Evolutionary conservation across 2,797 vertebrate genomes (phyloP).

Genomic region (Phalanger gymnotis): DNA sequence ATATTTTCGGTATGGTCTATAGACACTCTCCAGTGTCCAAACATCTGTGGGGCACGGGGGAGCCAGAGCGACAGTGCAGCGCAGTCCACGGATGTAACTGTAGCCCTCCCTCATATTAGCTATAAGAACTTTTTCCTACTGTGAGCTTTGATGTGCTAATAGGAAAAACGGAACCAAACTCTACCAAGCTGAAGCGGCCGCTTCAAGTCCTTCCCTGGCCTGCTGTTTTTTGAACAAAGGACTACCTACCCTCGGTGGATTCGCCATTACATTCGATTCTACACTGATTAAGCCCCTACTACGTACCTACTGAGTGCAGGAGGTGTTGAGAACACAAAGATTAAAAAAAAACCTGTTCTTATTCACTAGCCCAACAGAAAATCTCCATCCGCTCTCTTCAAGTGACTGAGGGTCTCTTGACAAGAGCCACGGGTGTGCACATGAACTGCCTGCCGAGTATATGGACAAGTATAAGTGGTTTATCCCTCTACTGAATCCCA

Average conservation of each 20-base stretch:
- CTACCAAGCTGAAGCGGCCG: not conserved
- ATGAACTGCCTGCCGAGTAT: not conserved
- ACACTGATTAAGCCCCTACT: conserved; percentile 1
- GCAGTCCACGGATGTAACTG: fast-evolving
- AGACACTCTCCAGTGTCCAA: not conserved
- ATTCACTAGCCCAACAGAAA: not conserved
- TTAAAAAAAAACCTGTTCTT: not conserved
- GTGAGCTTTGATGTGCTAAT: not conserved
- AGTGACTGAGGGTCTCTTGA: not conserved
- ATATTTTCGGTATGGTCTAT: not conserved
- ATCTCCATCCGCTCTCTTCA: not conserved
- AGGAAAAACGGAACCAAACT: not conserved
- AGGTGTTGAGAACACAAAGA: not conserved
- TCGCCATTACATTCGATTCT: not conserved
- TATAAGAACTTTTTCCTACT: not conserved
- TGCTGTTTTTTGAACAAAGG: not conserved
- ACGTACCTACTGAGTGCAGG: not conserved
- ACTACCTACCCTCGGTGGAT: not conserved
- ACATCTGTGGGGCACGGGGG: not conserved
- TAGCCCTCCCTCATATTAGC: not conserved
- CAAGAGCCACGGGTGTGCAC: not conserved
- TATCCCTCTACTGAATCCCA: not conserved
- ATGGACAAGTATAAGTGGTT: not conserved
- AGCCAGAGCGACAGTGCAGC: not conserved
- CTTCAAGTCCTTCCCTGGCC: not conserved